phyloP scores from a whole-genome alignment of 2,113 vertebrate species.

The Fregata magnificens region DNA sequence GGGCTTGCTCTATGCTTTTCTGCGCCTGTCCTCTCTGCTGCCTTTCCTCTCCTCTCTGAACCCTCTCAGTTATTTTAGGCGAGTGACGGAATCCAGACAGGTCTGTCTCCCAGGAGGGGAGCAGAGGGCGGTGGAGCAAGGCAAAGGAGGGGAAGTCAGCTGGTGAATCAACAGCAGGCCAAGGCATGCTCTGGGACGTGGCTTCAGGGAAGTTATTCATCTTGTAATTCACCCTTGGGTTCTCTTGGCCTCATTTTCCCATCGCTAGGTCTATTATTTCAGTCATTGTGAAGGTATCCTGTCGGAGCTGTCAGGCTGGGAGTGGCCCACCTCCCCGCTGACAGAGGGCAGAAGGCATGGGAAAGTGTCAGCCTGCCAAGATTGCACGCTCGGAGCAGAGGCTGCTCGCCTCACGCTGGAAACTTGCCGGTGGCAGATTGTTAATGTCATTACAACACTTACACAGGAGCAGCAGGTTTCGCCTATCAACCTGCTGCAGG shows the following conservation, averaged over 20 bases:
- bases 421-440: conserved; percentile 34
- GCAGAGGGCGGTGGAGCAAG: background rate
- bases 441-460: conserved; percentile 19
- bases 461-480: conserved; percentile 65
- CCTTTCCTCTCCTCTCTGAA: background rate
- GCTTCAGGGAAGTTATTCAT: conserved; percentile 59
- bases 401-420: conserved; percentile 42
- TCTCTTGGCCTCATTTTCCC: conserved; percentile 56
- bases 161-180: conserved; percentile 56
- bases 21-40: background rate
- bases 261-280: conserved; percentile 28
- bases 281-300: conserved; percentile 61
- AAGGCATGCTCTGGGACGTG: conserved; percentile 46
- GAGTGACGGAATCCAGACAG: conserved; percentile 48
- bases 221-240: conserved; percentile 45
- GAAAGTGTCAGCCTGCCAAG: conserved; percentile 60
- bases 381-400: background rate
- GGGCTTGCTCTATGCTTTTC: background rate
- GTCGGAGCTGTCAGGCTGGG: conserved; percentile 65
- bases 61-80: background rate
- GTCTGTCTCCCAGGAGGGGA: conserved; percentile 5
- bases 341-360: conserved; percentile 62
- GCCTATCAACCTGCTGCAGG: conserved; percentile 62
- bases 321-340: conserved; percentile 46
- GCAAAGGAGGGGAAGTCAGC: conserved; percentile 43